These are phyloP conservation scores for Eulemur albifrons DNA, from an alignment of 2,797 vertebrate genomes.

Conservation along the genomic window DNA sequence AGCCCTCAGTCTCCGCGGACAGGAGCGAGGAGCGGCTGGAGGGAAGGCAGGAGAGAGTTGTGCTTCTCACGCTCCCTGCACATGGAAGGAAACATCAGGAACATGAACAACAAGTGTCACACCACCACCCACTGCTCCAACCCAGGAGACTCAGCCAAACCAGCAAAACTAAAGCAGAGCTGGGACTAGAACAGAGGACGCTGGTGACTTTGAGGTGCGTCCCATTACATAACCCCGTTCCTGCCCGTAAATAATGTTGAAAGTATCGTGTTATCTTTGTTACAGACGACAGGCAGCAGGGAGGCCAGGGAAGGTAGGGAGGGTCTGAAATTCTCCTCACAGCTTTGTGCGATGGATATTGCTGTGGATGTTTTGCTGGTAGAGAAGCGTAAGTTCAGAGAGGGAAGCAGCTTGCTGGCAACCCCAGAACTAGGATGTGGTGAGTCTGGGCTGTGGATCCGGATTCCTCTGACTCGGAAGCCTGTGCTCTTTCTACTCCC, in stretches of 20 bases:
- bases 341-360: neutral
- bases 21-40: neutral
- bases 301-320: neutral
- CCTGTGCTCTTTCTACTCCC: neutral
- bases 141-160: neutral
- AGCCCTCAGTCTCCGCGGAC: neutral
- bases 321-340: neutral
- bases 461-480: neutral
- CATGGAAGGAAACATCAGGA: neutral
- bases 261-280: neutral
- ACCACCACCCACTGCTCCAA: neutral
- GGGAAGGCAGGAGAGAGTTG: neutral
- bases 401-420: neutral
- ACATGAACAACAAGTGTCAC: neutral
- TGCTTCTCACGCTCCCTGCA: neutral
- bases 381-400: neutral
- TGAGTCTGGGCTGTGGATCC: neutral
- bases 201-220: neutral
- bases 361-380: neutral
- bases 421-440: neutral
- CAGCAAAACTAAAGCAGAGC: neutral
- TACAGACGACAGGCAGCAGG: neutral
- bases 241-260: neutral
- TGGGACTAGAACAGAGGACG: neutral
- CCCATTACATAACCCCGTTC: neutral